Evolutionary conservation across 2,797 vertebrate species (phyloP).

Genomic region (Cuniculus paca): DNA sequence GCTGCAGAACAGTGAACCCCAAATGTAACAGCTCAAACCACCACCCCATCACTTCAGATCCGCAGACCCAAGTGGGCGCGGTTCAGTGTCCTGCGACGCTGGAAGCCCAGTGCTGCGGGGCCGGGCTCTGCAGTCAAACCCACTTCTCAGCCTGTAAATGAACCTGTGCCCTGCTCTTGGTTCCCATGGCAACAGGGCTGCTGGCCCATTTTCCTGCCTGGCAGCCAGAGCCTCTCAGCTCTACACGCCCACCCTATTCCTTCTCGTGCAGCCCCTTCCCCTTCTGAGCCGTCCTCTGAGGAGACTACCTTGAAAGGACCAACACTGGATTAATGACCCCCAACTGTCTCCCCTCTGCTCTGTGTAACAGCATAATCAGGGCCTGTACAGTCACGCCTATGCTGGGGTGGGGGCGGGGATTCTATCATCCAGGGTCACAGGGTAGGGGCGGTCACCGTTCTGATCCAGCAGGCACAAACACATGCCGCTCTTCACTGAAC

Average conservation of each 20-base stretch:
- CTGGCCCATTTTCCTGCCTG: background rate
- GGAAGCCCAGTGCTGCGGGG: background rate
- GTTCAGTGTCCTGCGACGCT: background rate
- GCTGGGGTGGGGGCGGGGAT: background rate
- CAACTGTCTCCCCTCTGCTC: background rate
- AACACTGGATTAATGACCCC: background rate
- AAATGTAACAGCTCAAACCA: background rate
- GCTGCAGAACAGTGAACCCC: background rate
- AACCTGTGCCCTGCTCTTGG: background rate
- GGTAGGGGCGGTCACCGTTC: too few relatives aligned
- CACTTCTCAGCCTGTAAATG: background rate
- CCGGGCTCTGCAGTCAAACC: background rate
- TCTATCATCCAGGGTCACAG: background rate
- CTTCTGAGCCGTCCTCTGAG: slow-evolving; percentile 5
- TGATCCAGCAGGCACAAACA: background rate
- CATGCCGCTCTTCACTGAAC: background rate
- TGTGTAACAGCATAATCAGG: background rate
- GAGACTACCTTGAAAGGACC: slow-evolving; percentile 23
- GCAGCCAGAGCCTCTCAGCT: background rate
- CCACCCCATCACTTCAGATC: background rate
- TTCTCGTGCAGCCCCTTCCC: background rate
- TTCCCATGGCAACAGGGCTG: background rate
- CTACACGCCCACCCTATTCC: background rate
- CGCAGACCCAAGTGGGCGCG: background rate
- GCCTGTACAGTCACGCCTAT: background rate